Evolutionary conservation across 2,113 vertebrate genomes (phyloP).

Genomic region (Forbesichthys agassizii): DNA sequence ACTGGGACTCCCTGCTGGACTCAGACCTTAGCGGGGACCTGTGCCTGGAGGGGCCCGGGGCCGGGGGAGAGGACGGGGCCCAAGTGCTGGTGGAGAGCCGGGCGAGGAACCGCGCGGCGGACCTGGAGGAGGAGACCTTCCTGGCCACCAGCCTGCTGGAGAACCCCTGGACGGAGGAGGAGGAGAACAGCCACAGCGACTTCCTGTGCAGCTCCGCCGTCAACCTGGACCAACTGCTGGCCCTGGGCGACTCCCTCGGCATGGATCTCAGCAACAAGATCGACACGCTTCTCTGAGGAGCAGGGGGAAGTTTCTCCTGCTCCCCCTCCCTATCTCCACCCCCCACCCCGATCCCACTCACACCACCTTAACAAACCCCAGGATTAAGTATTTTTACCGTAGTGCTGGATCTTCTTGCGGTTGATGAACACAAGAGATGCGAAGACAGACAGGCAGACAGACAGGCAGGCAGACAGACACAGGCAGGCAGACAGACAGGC

Average conservation of each 20-base stretch:
- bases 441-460: no score
- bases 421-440: no score
- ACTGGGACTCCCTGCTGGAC: slow-evolving; percentile 93
- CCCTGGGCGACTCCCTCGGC: slow-evolving; percentile 73
- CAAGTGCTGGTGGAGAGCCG: slow-evolving; percentile 64
- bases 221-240: slow-evolving; percentile 84
- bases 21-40: slow-evolving; percentile 82
- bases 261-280: slow-evolving; percentile 77
- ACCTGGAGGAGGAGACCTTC: slow-evolving; percentile 89
- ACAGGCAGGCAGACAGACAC: no score
- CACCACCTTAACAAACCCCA: not conserved
- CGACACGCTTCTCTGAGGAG: slow-evolving; percentile 75
- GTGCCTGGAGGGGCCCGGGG: slow-evolving; percentile 77
- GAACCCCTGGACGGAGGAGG: slow-evolving; percentile 89
- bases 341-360: no score
- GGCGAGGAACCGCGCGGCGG: slow-evolving; percentile 70
- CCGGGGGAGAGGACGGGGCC: slow-evolving; percentile 66
- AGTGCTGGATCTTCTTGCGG: no score
- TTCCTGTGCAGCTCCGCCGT: slow-evolving; percentile 78
- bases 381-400: no score
- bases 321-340: not conserved
- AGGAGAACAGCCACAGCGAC: slow-evolving; percentile 69
- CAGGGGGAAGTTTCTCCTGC: not conserved
- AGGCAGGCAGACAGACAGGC: no score
- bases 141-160: slow-evolving; percentile 89